Evolutionary conservation across 2,888 invertebrate genomes (phyloP), one percentile per base, ranked within the genome.

Genomic region (Polydesmus complanatus): DNA sequence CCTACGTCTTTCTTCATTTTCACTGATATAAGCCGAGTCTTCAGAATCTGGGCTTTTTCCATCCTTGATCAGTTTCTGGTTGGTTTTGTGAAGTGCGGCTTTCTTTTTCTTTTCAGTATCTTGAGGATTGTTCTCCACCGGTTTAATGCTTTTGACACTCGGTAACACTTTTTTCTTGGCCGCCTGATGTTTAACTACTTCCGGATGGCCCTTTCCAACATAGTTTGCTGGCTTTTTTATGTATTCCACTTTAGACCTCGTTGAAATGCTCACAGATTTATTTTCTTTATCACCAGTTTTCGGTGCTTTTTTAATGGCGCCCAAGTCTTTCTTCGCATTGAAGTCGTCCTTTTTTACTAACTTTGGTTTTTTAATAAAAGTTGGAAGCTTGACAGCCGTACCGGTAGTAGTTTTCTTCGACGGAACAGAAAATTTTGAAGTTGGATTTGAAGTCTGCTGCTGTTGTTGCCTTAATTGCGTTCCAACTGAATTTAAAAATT

Each of bases 1-100:
- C n/a, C n/a, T n/a, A 14, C 22, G 22, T 26, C 60, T 60, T 19
- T 51, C 49, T 48, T 56, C 61, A 11, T 27, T 27, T 51, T 61
- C 61, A 37, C 61, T 61, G 2, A 61, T 27, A 47, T 61, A 61
- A 50, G 61, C 61, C 11, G 61, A 61, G 21, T 61, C 61, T 51
- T 61, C 61, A 11, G 61, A 61, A 52, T 61, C 61, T 0, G 61
- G 61, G 3, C 61, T 61, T 57, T 61, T 61, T 1, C 54, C 55
- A 2, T 55, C 19, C n/a, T 51, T 51, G 5, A 5, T 22, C 8
- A 22, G n/a, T n/a, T 51, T 51, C 14, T 37, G 8, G 14, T 14
- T 37, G 14, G 37, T 37, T 37, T 37, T 37, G 5, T 37, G 37
- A 5, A 37, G 14, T 8, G 37, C 14, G 5, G 37, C 37, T 37